Evolutionary conservation across 1,140 invertebrate genomes (phyloP).

Genomic region (Tetramorium parvispinum): DNA sequence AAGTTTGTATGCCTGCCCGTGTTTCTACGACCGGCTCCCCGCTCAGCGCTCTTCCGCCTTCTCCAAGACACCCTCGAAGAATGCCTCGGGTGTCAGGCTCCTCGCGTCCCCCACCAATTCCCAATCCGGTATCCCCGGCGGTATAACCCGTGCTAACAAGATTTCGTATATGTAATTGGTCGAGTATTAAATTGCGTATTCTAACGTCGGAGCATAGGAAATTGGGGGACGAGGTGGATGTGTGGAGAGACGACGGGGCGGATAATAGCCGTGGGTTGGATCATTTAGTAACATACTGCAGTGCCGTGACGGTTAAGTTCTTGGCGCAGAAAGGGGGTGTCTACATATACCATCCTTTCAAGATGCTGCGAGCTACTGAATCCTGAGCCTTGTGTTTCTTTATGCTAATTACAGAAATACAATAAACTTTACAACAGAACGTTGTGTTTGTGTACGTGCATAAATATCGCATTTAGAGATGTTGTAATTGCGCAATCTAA

Average conservation of each 20-base stretch:
- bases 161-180: constrained; percentile 86
- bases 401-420: constrained; percentile 18
- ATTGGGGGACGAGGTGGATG: constrained; percentile 64
- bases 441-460: background rate
- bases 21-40: constrained; percentile 70
- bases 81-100: constrained; percentile 81
- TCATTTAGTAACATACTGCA: constrained; percentile 86
- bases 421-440: constrained; percentile 14
- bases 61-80: constrained; percentile 79
- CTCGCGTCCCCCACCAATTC: constrained; percentile 62
- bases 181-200: constrained; percentile 86
- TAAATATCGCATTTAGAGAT: background rate
- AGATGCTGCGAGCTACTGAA: background rate
- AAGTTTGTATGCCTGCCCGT: constrained; percentile 79
- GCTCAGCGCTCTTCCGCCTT: constrained; percentile 57
- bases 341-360: constrained; percentile 26
- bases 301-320: constrained; percentile 80
- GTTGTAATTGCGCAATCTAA: background rate
- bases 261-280: constrained; percentile 83
- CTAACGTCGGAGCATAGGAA: constrained; percentile 74
- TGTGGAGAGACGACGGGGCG: constrained; percentile 66
- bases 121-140: constrained; percentile 73
- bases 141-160: constrained; percentile 86
- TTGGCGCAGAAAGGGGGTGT: constrained; percentile 15
- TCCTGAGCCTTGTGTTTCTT: constrained; percentile 21